Base-by-base conservation (phyloP, 2,113 vertebrate genomes). In the Aptenodytes forsteri region DNA sequence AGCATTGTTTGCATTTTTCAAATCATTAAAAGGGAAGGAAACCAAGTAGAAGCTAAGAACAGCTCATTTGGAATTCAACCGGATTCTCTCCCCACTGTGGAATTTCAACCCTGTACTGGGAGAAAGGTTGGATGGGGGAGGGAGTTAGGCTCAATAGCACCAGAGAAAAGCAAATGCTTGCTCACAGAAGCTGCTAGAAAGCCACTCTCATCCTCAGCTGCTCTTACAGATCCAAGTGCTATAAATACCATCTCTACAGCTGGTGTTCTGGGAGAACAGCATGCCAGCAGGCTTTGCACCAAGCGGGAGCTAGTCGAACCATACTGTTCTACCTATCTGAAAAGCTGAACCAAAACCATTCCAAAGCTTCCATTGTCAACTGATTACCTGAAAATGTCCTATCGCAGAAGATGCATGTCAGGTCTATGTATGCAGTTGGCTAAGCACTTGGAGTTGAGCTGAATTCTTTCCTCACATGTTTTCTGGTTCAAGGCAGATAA, bases 191-290 rank as follows among this genome's bases (percentile, higher is more conserved):
- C 97, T 96, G 95, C 96, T 97, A 96, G 96, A 97, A 97, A 95
- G 93, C 96, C 0, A 13, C 78, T 94, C 96, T 97, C 96, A 97
- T 92, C 95, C 96, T 97, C 98, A 98, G 97, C 98, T 98, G 97
- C 98, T 98, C 90, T 50, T 15, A 11, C 90, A 97, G 93, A 96
- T 97, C 90, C 89, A 83, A 83, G 78, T 50, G 93, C 98, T 98
- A 98, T 98, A 98, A 98, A 98, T 98, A 98, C 80, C 82, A 78
- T 25, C 65, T 44, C 93, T 81, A 50, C 97, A 98, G 97, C 93
- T 98, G 96, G 94, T 90, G 69, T 44, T 90, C 71, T 44, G 49
- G 90, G 90, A 96, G 79, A 89, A 58, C 67, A 75, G 93, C 90
- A 80, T 21, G 90, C 66, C 95, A 91, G 80, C 87, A 94, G 96